phyloP scores from a whole-genome alignment of 2,797 vertebrate genomes.

The Diceros bicornis region DNA sequence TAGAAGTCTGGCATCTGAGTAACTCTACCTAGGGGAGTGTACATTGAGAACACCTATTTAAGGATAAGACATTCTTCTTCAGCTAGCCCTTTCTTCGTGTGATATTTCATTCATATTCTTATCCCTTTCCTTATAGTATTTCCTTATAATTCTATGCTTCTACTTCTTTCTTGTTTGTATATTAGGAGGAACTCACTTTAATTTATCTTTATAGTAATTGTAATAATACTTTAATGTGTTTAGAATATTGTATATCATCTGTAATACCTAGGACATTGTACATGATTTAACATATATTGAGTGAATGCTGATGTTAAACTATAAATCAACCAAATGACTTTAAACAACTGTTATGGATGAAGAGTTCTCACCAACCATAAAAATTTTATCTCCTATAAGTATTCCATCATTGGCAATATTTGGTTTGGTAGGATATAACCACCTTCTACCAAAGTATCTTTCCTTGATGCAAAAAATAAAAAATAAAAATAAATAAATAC shows the following conservation, averaged over 20 bases:
- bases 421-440: background rate
- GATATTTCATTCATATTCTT: slow-evolving; percentile 14
- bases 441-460: background rate
- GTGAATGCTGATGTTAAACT: background rate
- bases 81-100: background rate
- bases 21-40: background rate
- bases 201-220: slow-evolving; percentile 20
- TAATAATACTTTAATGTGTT: background rate
- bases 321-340: background rate
- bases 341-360: background rate
- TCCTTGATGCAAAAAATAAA: background rate
- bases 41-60: background rate
- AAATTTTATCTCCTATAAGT: background rate
- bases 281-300: background rate
- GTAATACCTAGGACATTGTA: background rate
- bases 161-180: background rate
- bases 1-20: background rate
- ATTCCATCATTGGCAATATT: background rate
- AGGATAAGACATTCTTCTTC: background rate
- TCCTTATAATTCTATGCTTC: background rate
- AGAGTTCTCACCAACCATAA: background rate
- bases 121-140: background rate
- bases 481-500: background rate
- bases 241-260: background rate
- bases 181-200: background rate